Evolutionary conservation across 2,888 invertebrate genomes (phyloP).

Genomic region (Catocala nupta): DNA sequence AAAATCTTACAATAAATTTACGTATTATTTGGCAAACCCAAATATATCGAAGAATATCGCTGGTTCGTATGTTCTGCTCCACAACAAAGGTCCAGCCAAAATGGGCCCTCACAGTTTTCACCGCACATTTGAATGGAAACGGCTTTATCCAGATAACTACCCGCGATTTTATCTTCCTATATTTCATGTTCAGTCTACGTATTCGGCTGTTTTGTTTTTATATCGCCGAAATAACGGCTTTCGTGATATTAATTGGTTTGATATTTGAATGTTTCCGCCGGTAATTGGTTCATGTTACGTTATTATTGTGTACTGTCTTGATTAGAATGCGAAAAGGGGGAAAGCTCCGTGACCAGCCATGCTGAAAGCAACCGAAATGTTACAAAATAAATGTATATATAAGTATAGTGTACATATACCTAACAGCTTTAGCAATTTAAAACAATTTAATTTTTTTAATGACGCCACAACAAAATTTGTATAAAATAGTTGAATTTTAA

Average conservation of each 20-base stretch:
- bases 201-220: constrained; percentile 44
- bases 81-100: constrained; percentile 68
- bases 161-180: constrained; percentile 72
- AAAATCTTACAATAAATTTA: too few relatives aligned
- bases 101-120: constrained; percentile 75
- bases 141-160: constrained; percentile 81
- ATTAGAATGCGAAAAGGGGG: too few relatives aligned
- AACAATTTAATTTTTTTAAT: too few relatives aligned
- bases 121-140: constrained; percentile 80
- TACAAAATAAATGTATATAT: too few relatives aligned
- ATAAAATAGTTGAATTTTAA: too few relatives aligned
- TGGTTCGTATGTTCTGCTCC: constrained; percentile 40
- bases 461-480: too few relatives aligned
- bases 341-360: too few relatives aligned
- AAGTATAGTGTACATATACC: too few relatives aligned
- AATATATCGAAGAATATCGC: constrained; percentile 12
- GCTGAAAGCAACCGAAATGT: too few relatives aligned
- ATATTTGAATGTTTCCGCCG: constrained; percentile 37
- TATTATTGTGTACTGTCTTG: not conserved
- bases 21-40: too few relatives aligned
- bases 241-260: constrained; percentile 42
- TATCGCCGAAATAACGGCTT: constrained; percentile 38
- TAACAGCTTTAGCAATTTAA: too few relatives aligned
- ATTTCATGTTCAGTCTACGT: constrained; percentile 73
- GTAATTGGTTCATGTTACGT: constrained; percentile 37